Base-by-base conservation (phyloP, 2,888 invertebrate genomes). In the Andrena bicolor region DNA sequence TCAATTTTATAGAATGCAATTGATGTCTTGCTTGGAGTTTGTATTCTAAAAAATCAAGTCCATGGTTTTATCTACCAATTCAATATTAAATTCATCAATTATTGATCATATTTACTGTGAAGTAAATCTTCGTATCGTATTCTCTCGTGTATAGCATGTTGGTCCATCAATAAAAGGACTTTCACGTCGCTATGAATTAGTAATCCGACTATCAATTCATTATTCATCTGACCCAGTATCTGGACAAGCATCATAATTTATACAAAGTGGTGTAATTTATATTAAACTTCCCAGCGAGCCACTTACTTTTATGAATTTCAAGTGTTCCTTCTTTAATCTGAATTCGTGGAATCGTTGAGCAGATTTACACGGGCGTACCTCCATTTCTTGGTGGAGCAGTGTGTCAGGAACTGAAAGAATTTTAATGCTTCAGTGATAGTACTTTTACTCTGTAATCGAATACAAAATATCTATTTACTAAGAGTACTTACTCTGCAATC, bases 111-210 rank as follows among this genome's bases (percentile, higher is more conserved):
- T 69, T 89, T 94, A 96, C 97, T 95, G 92, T 94, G 90, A 80
- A 96, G 94, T 79, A 97, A 95, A 76, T 94, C 94, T 94, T 98
- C 98, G 63, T 98, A 94, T 81, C 96, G 95, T 82, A 98, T 96
- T 92, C 98, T 95, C 94, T 98, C 98, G 93, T 98, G 96, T 35
- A 97, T 97, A 58, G 98, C 98, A 94, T 98, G 98, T 94, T 98
- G 98, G 94, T 98, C 98, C 92, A 98, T 96, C 48, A 97, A 90
- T 48, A 97, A 94, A 26, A 97, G 90, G 76, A 95, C 93, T 85
- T 95, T 93, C 26, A 91, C 94, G 73, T 93, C 91, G 84, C 94
- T 92, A 68, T 93, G 92, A 48, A 92, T 86, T 61, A 89, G 90
- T 74, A 94, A 91, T n/a, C 95, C 95, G 28, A 95, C 95, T 86